Conservation (phyloP, 1,140 invertebrate species). For the Bombus turneri region DNA sequence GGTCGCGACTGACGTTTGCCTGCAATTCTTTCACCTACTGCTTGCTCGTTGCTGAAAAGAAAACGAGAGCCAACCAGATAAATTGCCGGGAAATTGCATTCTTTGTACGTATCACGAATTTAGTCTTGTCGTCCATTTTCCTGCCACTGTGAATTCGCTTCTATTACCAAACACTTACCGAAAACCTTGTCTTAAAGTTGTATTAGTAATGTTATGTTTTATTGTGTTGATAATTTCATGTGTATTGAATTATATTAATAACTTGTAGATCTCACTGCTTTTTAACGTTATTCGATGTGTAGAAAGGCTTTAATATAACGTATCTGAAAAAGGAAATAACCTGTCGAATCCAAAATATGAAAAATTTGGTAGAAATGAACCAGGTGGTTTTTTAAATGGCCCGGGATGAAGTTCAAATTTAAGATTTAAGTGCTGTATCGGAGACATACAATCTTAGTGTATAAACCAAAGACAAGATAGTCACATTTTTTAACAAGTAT, state of each 20-base stretch:
- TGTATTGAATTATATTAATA: neutral
- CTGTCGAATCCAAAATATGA: too few relatives aligned
- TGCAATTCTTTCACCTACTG: conserved; percentile 18
- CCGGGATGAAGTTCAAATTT: too few relatives aligned
- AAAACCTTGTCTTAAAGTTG: neutral
- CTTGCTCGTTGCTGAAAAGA: conserved; percentile 6
- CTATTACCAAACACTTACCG: neutral
- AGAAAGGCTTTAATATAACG: too few relatives aligned
- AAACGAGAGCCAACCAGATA: neutral
- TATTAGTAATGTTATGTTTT: neutral
- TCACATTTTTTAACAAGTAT: too few relatives aligned
- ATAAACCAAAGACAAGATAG: too few relatives aligned
- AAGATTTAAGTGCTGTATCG: too few relatives aligned
- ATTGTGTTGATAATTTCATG: neutral
- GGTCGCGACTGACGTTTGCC: conserved; percentile 39
- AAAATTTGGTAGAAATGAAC: too few relatives aligned
- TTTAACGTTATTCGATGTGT: too few relatives aligned
- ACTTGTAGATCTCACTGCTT: too few relatives aligned
- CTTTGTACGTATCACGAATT: neutral
- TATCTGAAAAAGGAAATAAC: too few relatives aligned
- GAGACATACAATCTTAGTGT: too few relatives aligned
- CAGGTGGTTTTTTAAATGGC: too few relatives aligned
- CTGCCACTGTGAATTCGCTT: neutral
- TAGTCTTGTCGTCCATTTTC: neutral
- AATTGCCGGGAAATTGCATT: conserved; percentile 24